Base-by-base conservation (phyloP, 2,113 vertebrate genomes). In the Pseudorectes ferrugineus region DNA sequence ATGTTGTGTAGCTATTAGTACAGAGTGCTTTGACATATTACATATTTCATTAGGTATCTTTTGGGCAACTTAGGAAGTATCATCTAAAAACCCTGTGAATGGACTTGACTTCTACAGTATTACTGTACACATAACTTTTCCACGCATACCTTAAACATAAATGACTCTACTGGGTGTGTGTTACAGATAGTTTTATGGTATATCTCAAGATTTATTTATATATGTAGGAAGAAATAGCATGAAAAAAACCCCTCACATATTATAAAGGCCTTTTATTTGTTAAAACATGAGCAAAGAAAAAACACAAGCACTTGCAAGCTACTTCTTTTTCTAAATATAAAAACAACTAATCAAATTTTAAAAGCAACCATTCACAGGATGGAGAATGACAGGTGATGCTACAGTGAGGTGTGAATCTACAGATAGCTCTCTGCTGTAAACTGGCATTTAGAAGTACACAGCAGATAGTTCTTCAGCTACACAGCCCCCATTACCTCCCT, bases 41-140 rank as follows among this genome's bases (percentile, higher is more conserved):
- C 70, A 65, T 88, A 86, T 92, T 92, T 88, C 72, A 91, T 88
- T 94, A 65, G 26, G 42, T 67, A 67, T 76, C 38, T 77, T 92
- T 82, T 62, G 65, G 42, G 77, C 77, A 91, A 68, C 62, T 89
- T 65, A 89, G 45, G 62, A 87, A 89, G 66, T n/a, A 93, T 81
- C 73, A 95, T 58, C 89, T 73, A 81, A 92, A 95, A 94, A 68
- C 46, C 45, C 83, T 45, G 77, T 28, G 62, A 86, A 91, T 5
- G 1, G 49, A 72, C 45, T 57, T 52, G 91, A 87, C 73, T 87
- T 89, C 31, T 72, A 61, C 31, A 66, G 28, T 40, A 46, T 73
- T 95, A 79, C 49, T 62, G 62, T 42, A 89, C 45, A 65, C 33
- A 28, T 33, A 94, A 82, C 57, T 92, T 94, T 66, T 87, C 8